Base-by-base conservation (phyloP, 2,797 vertebrate genomes). In the Propithecus deckenii region DNA sequence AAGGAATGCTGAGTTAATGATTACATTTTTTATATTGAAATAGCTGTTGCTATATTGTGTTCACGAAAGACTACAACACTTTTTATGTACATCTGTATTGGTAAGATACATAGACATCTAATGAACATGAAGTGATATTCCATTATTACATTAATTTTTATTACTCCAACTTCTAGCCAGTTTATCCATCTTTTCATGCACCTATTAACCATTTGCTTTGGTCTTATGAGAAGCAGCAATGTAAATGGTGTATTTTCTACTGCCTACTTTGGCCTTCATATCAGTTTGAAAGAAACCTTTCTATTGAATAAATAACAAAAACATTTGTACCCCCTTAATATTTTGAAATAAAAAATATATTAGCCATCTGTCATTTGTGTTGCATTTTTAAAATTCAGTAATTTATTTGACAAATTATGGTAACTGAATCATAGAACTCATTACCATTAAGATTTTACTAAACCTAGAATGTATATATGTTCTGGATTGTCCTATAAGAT, bases 391-490 rank as follows among this genome's bases (percentile, higher is more conserved):
- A 50, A 79, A 38, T 57, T 28, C 8, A 38, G 15, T 74, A 43
- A 46, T 32, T 72, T 91, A 72, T 88, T 88, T 69, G 28, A 84
- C 48, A 79, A 35, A 74, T 32, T 50, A 25, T 67, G 28, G 28
- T 41, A 86, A 72, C 28, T 89, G n/a, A 57, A 57, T 79, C 32
- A 90, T 6, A 79, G 74, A 83, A 92, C 48, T 95, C 12, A 78
- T 86, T 83, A 94, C 35, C 46, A 55, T 69, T 89, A 84, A 59
- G 48, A 61, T 30, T 88, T 88, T 97, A 79, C 41, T 65, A 12
- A 72, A 22, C 13, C n/a, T 22, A 72, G n/a, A 28, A 43, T 22
- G 28, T 2, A 35, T 50, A 32, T 38, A 43, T 67, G 7, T 14
- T 81, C 23, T 69, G 0, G 4, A 84, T 84, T 75, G 5, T 13